Evolutionary conservation across 2,888 invertebrate species (phyloP), one percentile per base, ranked within the genome.

Genomic region (Zootermopsis nevadensis): DNA sequence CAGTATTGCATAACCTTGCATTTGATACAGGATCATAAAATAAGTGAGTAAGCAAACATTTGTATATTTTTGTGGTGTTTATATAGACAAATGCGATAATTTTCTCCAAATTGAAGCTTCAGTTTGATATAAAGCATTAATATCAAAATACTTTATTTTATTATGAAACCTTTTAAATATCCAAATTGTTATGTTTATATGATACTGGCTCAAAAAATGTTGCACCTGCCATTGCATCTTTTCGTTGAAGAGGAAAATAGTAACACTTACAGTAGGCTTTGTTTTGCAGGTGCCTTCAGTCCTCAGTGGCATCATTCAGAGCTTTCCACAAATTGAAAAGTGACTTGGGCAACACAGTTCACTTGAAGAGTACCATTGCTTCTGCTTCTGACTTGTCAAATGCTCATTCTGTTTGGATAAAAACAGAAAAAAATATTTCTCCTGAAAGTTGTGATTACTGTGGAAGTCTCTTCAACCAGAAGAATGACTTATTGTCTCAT

Each of bases 221-320:
- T 48, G 19, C 38, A 38, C 38, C 10, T 38, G 10, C 4, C 38
- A 4, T 7, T 38, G 10, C 38, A 10, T 38, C 4, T 38, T 38
- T 38, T 38, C 38, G 10, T 38, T 38, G 3, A 15, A 53, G n/a
- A 60, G 4, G n/a, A 60, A 27, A 15, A 27, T n/a, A 10, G 27
- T 60, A n/a, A 27, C 60, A 74, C 74, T 74, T 38, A 76, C 80
- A 53, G 35, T 69, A 80, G 79, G 30, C 83, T 84, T 84, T 84
- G 77, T 84, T 72, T 84, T 84, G 31, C 84, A 84, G 84, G 84
- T 82, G 27, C 38, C 82, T 38, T 33, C 67, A 38, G 74, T 69
- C 80, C 67, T 15, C 48, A 33, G 35, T 27, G 55, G 42, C 80
- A 30, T 27, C 84, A 74, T 80, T 80, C 79, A 77, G 77, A 82